phyloP scores from a whole-genome alignment of 2,113 vertebrate genomes.

The Cyprinus carpio region DNA sequence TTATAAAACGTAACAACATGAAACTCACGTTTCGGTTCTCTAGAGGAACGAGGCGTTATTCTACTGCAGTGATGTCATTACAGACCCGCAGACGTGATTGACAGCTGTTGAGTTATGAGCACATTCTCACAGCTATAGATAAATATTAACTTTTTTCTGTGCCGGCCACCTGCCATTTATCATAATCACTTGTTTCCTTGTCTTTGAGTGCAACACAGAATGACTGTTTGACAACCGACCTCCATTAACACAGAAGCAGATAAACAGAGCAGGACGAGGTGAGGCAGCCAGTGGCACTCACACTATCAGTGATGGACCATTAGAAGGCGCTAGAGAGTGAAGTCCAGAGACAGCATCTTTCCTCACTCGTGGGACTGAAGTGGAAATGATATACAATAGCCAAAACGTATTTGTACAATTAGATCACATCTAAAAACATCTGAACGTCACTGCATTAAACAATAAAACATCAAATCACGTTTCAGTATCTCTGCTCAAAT shows the following conservation, averaged over 20 bases:
- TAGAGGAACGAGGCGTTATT: not conserved
- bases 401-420: not conserved
- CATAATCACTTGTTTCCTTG: not conserved
- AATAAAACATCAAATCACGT: not conserved
- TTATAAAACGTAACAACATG: not conserved
- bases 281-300: not conserved
- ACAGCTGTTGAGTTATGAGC: not conserved
- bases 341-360: not conserved
- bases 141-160: slow-evolving; percentile 2
- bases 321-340: slow-evolving; percentile 48
- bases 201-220: not conserved
- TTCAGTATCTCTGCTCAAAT: not conserved
- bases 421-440: not conserved
- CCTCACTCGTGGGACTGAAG: not conserved
- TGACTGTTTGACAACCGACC: not conserved
- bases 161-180: not conserved
- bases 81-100: not conserved
- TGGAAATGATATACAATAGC: not conserved
- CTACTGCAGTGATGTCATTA: not conserved
- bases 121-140: not conserved
- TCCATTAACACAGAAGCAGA: not conserved
- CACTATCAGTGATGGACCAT: slow-evolving; percentile 35
- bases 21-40: not conserved
- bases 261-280: not conserved
- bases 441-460: not conserved